Conservation (phyloP, 2,797 vertebrate species). For the Sebastes minor region DNA sequence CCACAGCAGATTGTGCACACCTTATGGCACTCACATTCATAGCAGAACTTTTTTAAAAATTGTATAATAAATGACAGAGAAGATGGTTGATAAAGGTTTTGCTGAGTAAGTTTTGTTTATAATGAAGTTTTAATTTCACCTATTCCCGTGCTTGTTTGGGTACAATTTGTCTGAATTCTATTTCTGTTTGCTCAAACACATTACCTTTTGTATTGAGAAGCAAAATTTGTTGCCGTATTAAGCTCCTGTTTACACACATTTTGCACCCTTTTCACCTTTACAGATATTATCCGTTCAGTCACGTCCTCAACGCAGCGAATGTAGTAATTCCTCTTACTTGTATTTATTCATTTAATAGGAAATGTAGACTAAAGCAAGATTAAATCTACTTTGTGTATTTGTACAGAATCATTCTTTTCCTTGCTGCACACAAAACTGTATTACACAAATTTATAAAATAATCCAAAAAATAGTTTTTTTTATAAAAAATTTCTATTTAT, state of each 20-base stretch:
- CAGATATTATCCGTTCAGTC: not conserved
- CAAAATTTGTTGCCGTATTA: not conserved
- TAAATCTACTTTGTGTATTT: not conserved
- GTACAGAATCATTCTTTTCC: not conserved
- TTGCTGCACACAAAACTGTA: not conserved
- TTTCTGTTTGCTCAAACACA: not conserved
- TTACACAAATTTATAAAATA: not conserved
- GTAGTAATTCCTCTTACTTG: not conserved
- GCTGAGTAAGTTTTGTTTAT: not conserved
- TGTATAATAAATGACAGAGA: not conserved
- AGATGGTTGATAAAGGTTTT: not conserved
- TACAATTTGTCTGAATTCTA: not conserved
- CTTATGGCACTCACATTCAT: not conserved
- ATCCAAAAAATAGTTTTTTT: not conserved
- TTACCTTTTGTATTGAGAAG: not conserved
- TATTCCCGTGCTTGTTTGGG: not conserved
- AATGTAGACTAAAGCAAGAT: not conserved
- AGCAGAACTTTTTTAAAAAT: not conserved
- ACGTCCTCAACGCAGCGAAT: not conserved
- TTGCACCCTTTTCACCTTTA: not conserved
- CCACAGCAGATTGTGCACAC: not conserved
- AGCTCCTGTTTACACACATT: not conserved
- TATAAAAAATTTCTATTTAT: slow-evolving; percentile 31
- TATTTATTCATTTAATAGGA: not conserved
- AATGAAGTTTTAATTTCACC: not conserved